Base-by-base conservation (phyloP, 2,888 invertebrate species). In the Dermolepida albohirtum region DNA sequence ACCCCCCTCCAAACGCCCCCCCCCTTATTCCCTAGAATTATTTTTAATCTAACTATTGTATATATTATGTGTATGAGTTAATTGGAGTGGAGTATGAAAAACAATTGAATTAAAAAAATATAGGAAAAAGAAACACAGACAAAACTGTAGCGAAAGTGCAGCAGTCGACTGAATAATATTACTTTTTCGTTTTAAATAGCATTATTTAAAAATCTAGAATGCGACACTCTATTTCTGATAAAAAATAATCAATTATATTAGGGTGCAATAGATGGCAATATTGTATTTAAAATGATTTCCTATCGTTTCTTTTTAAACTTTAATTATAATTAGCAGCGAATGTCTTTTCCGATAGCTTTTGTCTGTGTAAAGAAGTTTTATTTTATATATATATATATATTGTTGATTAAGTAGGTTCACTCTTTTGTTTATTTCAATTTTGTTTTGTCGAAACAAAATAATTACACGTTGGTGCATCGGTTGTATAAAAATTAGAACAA, bases 371-470 rank as follows among this genome's bases (percentile, higher is more conserved):
- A 34, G 68, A 59, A 55, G 59, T 69, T 62, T 55, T 70, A 62
- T 55, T 64, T 67, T 40, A 22, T 47, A 34, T 55, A 22, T 65
- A 62, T 52, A 55, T 59, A 41, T 22, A 44, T 64, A 49, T 68
- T 67, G 68, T 69, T 71, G 69, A 67, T 72, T 72, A 79, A 78
- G 80, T 79, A 80, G 80, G 78, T 79, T 80, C 80, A 80, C 80
- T 80, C 80, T 80, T 80, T 80, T 55, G 55, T 55, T 5, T 14
- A 14, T 14, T 8, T 14, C 14, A 34, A 10, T 44, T 10, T 57
- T 27, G 27, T 41, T 43, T 43, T 43, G n/a, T 14, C 7, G 10
- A 17, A 17, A 47, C 47, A 47, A 47, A 47, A 47, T 22, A 22
- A n/a, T n/a, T n/a, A n/a, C 4, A 4, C 4, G 4, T 22, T 22